Base-by-base conservation (phyloP, 2,797 vertebrate genomes). In the Crocodylus rhombifer region DNA sequence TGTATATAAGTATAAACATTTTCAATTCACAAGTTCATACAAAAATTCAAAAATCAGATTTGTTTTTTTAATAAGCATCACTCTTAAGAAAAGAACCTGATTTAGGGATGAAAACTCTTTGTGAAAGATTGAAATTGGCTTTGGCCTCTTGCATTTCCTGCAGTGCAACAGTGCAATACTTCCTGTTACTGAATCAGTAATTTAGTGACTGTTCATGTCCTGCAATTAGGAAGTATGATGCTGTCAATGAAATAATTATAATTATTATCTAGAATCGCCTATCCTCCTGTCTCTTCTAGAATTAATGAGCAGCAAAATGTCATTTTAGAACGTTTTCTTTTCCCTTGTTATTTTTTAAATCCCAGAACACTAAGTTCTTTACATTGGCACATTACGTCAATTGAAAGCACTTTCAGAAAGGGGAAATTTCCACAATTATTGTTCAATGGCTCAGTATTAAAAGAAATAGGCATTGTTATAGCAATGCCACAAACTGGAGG, bases 391-490 rank as follows among this genome's bases (percentile, higher is more conserved):
- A 69, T 85, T 86, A 80, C 4, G 2, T 23, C 75, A 85, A 64
- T 57, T 78, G 5, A 95, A 90, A 83, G 60, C 12, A 80, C 78
- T 79, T 86, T 69, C 71, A 81, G 33, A 89, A 94, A 87, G 79
- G 74, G 60, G 83, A 94, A 78, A 80, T 65, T 75, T 92, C 63
- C 26, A 77, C 76, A 80, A 74, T 63, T 86, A 86, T 90, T 95
- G n/a, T 16, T 91, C 67, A 75, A 61, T 77, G 81, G 77, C 42
- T 88, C 90, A 84, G 77, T 77, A 28, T 69, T 87, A 78, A 58
- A 80, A 94, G 71, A 74, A 94, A 56, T 78, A 33, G 62, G 57
- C 84, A 42, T 86, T 94, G 86, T 86, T 89, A 84, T 42, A 91
- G 36, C 21, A 86, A 7, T 64, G n/a, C 42, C 77, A 74, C 80